Conservation (phyloP, 2,113 vertebrate genomes). For the Rhinoptilus africanus region DNA sequence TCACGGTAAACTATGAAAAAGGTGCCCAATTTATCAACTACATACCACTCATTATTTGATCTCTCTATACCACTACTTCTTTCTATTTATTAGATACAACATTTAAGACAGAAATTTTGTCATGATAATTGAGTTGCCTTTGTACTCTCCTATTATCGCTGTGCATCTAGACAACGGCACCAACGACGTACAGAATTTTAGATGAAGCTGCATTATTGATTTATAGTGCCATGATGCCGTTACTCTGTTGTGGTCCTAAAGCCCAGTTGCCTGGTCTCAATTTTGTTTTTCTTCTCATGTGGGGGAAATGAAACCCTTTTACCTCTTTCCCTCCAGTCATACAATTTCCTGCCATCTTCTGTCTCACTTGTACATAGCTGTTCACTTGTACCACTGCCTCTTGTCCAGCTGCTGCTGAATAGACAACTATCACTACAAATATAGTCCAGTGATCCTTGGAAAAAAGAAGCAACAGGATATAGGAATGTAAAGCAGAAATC, state of each 20-base stretch:
- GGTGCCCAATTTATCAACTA: neutral
- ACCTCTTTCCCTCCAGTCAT: neutral
- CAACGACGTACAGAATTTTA: neutral
- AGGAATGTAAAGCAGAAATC: neutral
- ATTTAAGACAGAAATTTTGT: neutral
- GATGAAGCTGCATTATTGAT: neutral
- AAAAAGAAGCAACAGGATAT: neutral
- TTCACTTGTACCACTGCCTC: neutral
- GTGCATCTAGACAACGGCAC: neutral
- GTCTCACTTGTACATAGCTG: neutral
- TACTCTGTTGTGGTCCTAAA: neutral
- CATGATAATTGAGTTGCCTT: neutral
- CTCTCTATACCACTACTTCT: neutral
- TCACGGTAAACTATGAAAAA: neutral
- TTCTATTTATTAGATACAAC: neutral
- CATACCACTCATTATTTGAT: neutral
- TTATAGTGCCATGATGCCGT: neutral
- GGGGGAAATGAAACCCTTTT: neutral
- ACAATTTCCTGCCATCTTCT: conserved; percentile 1
- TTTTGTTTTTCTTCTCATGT: neutral
- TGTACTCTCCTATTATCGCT: neutral
- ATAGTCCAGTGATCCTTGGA: neutral
- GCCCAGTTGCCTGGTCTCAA: neutral
- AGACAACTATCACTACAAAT: neutral
- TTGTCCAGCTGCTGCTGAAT: neutral